Percentiles rank a stretch among this genome's conserved stretches.
phyloP scores from a whole-genome alignment of 2,113 vertebrate species.

The Heptranchias perlo region DNA sequence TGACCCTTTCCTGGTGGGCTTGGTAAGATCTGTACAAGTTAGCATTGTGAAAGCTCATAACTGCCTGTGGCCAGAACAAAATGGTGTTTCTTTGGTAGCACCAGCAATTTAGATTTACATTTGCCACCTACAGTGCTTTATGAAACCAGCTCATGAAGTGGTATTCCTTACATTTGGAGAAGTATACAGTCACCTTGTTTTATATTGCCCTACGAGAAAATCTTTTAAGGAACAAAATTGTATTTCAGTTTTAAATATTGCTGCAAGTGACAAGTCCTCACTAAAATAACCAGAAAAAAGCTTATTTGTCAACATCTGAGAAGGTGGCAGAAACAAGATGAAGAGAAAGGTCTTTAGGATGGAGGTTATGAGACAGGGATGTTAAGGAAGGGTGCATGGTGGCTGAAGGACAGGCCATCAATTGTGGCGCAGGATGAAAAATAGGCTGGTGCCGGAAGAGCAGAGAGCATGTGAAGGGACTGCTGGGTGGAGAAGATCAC shows the following conservation, averaged over 20 bases:
- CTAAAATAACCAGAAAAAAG: background rate
- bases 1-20: background rate
- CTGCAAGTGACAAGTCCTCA: background rate
- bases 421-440: background rate
- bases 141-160: background rate
- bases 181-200: background rate
- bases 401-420: background rate
- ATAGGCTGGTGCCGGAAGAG: background rate
- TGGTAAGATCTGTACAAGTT: background rate
- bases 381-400: background rate
- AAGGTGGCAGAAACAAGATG: background rate
- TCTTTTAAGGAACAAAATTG: background rate
- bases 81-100: background rate
- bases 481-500: background rate
- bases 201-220: background rate
- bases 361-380: background rate
- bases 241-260: background rate
- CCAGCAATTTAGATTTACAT: background rate
- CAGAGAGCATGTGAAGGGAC: background rate
- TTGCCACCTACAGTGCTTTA: background rate
- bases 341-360: background rate
- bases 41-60: background rate
- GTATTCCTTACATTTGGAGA: background rate
- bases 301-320: background rate
- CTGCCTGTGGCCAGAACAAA: background rate